Evolutionary conservation across 2,888 invertebrate species (phyloP), one percentile per base, ranked within the genome.

Genomic region (Metopia argyrocephala): DNA sequence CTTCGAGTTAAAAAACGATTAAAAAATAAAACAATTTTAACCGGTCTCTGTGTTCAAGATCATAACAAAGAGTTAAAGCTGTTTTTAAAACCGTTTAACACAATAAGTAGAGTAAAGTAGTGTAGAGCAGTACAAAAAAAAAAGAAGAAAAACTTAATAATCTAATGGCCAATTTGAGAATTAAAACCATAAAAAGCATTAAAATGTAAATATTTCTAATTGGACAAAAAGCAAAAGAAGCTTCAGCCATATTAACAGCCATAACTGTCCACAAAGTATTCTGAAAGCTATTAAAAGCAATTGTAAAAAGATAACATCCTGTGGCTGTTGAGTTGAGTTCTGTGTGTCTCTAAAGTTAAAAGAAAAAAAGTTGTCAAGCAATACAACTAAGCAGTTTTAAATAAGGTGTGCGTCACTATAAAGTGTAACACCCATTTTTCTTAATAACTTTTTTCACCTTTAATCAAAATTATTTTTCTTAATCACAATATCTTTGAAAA

Each of bases 121-220:
- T 5, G 1, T 5, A n/a, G 20, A 28, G 15, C 38, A 54, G 25
- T 66, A 31, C 21, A 46, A 31, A 18, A n/a, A 45, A 31, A n/a
- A n/a, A n/a, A n/a, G n/a, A n/a, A n/a, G n/a, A n/a, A n/a, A n/a
- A 48, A 64, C 65, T 75, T 69, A 75, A 75, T 75, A 75, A 75
- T 71, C 76, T 71, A 73, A 80, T 80, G 52, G 28, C 28, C 48
- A 25, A 65, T 62, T 75, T 56, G 61, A 66, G 52, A 71, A 64
- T 7, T 38, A 20, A 31, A 48, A 28, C 62, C 64, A 69, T 68
- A 68, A 68, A 64, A 70, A 61, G 65, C 54, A 75, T 76, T 79
- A 48, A 75, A 74, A 71, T 75, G 54, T 70, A 61, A 79, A 75
- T 79, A 57, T 45, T 20, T 21, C 57, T 48, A 56, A 75, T 52